Evolutionary conservation across 2,113 vertebrate genomes (phyloP).

Genomic region (Planiliza haematocheilus): DNA sequence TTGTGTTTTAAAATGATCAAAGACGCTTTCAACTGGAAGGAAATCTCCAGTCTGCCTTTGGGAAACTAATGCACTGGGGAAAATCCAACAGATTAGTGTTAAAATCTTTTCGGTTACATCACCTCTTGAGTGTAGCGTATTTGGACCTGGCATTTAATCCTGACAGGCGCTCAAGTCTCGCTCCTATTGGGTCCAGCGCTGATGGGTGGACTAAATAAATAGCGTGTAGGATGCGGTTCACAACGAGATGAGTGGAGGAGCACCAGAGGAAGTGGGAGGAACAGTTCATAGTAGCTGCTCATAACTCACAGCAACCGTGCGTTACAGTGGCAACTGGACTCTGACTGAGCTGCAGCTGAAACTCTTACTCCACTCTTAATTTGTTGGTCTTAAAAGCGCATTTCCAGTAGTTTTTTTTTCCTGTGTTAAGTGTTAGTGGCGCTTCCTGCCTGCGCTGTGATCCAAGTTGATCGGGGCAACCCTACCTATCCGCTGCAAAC

Average conservation of each 20-base stretch:
- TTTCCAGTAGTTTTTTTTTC: constrained; percentile 14
- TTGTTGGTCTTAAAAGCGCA: neutral
- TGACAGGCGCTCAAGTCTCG: constrained; percentile 73
- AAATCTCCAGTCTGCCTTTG: neutral
- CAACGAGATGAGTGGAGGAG: constrained; percentile 73
- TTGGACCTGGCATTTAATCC: constrained; percentile 46
- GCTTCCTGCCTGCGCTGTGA: constrained; percentile 3
- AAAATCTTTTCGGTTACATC: constrained; percentile 55
- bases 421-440: neutral
- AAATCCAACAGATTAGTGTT: constrained; percentile 30
- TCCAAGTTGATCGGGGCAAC: constrained; percentile 35
- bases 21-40: neutral
- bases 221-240: constrained; percentile 68
- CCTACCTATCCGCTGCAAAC: constrained; percentile 26
- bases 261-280: constrained; percentile 64
- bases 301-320: constrained; percentile 52
- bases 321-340: constrained; percentile 43
- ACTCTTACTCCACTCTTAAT: constrained; percentile 18
- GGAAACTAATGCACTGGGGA: neutral
- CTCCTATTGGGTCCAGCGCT: constrained; percentile 77
- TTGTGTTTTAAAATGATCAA: neutral
- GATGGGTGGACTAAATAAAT: constrained; percentile 83
- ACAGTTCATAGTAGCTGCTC: constrained; percentile 47
- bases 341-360: constrained; percentile 38
- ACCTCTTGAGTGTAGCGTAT: constrained; percentile 42